Evolutionary conservation across 1,140 invertebrate genomes (phyloP).

Genomic region (Trichoplusia ni): DNA sequence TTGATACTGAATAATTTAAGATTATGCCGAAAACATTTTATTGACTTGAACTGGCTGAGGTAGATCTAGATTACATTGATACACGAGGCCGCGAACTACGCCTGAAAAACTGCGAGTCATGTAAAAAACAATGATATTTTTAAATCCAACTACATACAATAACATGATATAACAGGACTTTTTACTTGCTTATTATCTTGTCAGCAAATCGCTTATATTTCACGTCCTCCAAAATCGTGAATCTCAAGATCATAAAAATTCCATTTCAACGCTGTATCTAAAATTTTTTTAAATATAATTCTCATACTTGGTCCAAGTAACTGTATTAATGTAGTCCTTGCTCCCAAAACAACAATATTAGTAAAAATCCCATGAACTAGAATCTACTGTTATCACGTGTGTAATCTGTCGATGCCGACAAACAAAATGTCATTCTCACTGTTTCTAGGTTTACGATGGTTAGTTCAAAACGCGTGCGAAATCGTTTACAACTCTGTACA

Average conservation of each 20-base stretch:
- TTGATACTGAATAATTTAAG: too few relatives aligned
- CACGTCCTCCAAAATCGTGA: constrained; percentile 15
- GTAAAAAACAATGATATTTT: too few relatives aligned
- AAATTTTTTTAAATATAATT: constrained; percentile 17
- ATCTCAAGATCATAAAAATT: constrained; percentile 18
- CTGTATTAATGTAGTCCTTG: constrained; percentile 26
- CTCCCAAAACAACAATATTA: constrained; percentile 25
- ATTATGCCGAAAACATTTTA: too few relatives aligned
- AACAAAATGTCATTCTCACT: constrained; percentile 21
- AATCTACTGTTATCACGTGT: constrained; percentile 18
- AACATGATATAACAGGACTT: neutral
- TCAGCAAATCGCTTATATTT: neutral
- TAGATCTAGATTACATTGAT: too few relatives aligned
- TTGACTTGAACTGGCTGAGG: too few relatives aligned
- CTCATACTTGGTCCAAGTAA: constrained; percentile 6
- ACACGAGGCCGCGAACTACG: too few relatives aligned
- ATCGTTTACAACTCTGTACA: constrained; percentile 15
- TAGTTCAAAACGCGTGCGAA: constrained; percentile 25
- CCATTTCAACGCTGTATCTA: constrained; percentile 11
- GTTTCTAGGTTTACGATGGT: constrained; percentile 34
- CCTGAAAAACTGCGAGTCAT: too few relatives aligned
- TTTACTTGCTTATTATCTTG: neutral
- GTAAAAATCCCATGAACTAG: constrained; percentile 16
- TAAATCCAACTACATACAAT: too few relatives aligned
- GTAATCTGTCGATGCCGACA: constrained; percentile 7